Percentiles rank a stretch among this genome's conserved stretches.
Conservation (phyloP, 1,140 invertebrate species). For the Metopolophium dirhodum region DNA sequence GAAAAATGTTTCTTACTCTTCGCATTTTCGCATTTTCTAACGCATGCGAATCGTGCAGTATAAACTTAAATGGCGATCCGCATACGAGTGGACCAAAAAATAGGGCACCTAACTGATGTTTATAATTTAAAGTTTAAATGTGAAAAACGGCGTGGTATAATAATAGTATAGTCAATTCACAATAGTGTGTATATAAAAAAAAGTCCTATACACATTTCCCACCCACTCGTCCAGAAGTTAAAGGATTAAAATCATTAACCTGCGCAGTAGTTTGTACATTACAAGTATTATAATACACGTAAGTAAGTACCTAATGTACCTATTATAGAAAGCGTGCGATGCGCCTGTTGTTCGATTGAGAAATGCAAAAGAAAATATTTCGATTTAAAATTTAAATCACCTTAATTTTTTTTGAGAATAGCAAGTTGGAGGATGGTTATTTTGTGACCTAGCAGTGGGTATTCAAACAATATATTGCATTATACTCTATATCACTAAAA, state of each 20-base stretch:
- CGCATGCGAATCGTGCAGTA: not conserved
- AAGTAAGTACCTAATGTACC: not conserved
- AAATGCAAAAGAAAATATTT: not conserved
- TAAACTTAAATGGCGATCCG: not conserved
- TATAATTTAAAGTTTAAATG: slow-evolving; percentile 15
- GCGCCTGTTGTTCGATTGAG: not conserved
- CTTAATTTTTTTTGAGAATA: not conserved
- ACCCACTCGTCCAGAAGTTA: not conserved
- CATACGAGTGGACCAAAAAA: not conserved
- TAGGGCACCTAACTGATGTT: not conserved
- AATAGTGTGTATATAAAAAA: not conserved
- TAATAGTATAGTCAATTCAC: not conserved
- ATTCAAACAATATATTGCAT: not conserved
- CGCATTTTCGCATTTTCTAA: no score
- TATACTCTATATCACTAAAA: not conserved
- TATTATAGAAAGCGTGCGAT: not conserved
- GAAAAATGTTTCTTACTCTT: not conserved
- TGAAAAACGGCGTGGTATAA: not conserved
- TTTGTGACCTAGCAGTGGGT: not conserved
- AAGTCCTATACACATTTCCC: not conserved
- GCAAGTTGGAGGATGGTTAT: not conserved
- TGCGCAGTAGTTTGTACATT: not conserved
- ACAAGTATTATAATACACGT: not conserved
- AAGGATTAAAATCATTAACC: slow-evolving; percentile 23
- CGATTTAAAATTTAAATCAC: not conserved